Conservation (phyloP, 2,113 vertebrate species). For the Eidolon helvum region DNA sequence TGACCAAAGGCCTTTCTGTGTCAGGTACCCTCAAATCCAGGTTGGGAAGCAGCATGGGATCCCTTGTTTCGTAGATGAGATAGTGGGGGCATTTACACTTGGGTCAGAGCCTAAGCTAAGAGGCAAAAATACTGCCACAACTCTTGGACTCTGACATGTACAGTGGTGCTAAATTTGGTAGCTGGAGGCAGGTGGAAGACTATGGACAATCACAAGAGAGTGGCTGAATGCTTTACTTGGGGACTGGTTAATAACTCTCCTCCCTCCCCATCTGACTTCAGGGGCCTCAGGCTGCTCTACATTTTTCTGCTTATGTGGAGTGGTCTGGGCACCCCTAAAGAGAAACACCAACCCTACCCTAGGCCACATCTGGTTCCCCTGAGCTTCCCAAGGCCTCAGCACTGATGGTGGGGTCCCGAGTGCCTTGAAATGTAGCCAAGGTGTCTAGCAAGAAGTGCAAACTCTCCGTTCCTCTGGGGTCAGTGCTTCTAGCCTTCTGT, state of each 20-base stretch:
- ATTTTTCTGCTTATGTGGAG: neutral
- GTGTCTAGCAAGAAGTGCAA: constrained; percentile 63
- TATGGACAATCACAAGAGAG: neutral
- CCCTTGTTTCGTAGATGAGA: neutral
- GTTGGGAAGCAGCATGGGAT: neutral
- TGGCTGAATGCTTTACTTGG: neutral
- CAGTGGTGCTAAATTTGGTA: constrained; percentile 66
- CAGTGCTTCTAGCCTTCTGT: neutral
- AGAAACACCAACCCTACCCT: neutral
- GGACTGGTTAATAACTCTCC: neutral
- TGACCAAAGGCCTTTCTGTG: neutral
- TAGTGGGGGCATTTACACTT: neutral
- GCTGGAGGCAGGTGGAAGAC: neutral
- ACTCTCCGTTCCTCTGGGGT: constrained; percentile 61
- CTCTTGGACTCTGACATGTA: constrained; percentile 61
- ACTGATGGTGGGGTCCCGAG: neutral
- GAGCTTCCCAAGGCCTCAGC: neutral
- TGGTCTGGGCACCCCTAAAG: neutral
- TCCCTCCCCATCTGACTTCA: neutral
- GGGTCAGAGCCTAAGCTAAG: neutral
- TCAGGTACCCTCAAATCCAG: neutral
- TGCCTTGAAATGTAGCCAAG: constrained; percentile 51
- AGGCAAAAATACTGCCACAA: constrained; percentile 45
- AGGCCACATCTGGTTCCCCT: neutral
- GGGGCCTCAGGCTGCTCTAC: neutral